Evolutionary conservation across 1,140 invertebrate species (phyloP).

Genomic region (Heliothis subflexa): DNA sequence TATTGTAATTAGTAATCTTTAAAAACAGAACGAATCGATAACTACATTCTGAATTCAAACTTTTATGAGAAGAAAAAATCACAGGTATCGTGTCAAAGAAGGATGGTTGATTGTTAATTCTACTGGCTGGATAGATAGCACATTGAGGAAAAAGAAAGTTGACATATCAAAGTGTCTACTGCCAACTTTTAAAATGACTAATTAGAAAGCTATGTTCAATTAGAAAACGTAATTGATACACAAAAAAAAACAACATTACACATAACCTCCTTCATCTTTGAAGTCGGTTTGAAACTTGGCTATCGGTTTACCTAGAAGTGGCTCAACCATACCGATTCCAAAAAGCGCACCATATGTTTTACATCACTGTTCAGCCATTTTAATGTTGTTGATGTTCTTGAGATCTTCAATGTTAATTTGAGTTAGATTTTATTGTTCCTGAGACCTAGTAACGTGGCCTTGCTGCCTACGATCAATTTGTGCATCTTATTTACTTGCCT

Average conservation of each 20-base stretch:
- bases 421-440: slow-evolving; percentile 42
- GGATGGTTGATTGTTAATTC: too few species aligned
- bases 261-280: background rate
- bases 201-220: too few species aligned
- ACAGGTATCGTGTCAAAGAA: too few species aligned
- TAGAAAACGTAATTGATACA: too few species aligned
- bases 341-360: slow-evolving; percentile 4
- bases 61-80: too few species aligned
- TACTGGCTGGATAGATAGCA: too few species aligned
- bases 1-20: background rate
- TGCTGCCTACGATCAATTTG: slow-evolving; percentile 50
- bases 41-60: too few species aligned
- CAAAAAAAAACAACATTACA: background rate
- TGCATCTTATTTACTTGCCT: slow-evolving; percentile 31
- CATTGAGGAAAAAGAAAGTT: too few species aligned
- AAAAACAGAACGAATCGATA: too few species aligned
- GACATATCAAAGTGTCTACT: too few species aligned
- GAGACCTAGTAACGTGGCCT: slow-evolving; percentile 50
- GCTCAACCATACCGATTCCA: background rate
- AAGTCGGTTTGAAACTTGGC: background rate
- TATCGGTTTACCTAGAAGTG: slow-evolving; percentile 3
- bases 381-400: slow-evolving; percentile 63
- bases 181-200: too few species aligned
- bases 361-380: background rate
- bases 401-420: slow-evolving; percentile 50